These are phyloP conservation scores for Drosophila tripunctata DNA, from an alignment of 2,888 invertebrate genomes.

Conservation along the genomic window DNA sequence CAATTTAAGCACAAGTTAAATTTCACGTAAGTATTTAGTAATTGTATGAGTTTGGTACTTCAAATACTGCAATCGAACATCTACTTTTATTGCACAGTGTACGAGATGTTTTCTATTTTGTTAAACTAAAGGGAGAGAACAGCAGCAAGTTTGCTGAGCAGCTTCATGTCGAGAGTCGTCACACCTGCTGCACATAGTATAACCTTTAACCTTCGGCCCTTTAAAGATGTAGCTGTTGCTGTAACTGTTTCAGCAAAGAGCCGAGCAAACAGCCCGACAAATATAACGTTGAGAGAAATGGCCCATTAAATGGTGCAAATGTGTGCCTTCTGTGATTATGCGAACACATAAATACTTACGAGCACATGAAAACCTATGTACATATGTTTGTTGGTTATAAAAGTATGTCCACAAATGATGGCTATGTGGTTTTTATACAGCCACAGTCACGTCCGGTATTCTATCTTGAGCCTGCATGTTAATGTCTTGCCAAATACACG, in stretches of 20 bases:
- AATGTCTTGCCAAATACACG: constrained; percentile 29
- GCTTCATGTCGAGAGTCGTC: constrained; percentile 2
- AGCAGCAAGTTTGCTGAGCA: constrained; percentile 5
- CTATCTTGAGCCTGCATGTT: constrained; percentile 6
- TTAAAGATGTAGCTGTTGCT: constrained; percentile 30
- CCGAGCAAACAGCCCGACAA: constrained; percentile 16
- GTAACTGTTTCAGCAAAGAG: background rate
- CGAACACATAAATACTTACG: constrained; percentile 21
- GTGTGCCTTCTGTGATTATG: constrained; percentile 39
- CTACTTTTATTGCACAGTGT: background rate
- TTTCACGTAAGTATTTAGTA: constrained; percentile 1
- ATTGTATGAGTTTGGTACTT: no score
- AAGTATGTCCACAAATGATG: background rate
- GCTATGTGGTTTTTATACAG: constrained; percentile 24
- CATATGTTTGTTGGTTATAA: no score
- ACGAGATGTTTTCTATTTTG: background rate
- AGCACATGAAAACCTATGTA: constrained; percentile 31
- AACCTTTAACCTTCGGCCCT: constrained; percentile 29
- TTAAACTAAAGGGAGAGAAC: background rate
- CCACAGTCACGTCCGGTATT: constrained; percentile 20
- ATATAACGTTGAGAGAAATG: constrained; percentile 56
- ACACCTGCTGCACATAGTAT: constrained; percentile 43
- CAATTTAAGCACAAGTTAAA: background rate
- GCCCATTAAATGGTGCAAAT: constrained; percentile 61
- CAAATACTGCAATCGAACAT: no score